Conservation (phyloP, 1,140 invertebrate species). For the Ctenoplectra terminalis region DNA sequence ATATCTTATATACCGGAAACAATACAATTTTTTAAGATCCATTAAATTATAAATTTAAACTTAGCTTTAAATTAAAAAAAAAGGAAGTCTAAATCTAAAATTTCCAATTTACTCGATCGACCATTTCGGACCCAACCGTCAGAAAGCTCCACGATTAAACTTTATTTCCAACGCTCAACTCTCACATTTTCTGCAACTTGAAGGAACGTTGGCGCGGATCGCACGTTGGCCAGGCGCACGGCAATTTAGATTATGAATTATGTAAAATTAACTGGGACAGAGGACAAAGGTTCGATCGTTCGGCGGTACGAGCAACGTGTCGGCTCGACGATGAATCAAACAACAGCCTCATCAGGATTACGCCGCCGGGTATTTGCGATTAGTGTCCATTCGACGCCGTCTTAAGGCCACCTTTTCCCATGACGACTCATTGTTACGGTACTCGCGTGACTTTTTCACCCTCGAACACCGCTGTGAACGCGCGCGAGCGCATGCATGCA, state of each 20-base stretch:
- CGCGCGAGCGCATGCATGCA: slow-evolving; percentile 6
- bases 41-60: too few species aligned
- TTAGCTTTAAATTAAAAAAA: too few species aligned
- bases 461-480: slow-evolving; percentile 37
- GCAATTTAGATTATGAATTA: slow-evolving; percentile 35
- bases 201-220: too few species aligned
- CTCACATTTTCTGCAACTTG: not conserved
- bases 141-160: too few species aligned
- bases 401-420: slow-evolving; percentile 52
- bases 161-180: not conserved
- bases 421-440: slow-evolving; percentile 58
- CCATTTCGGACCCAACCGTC: too few species aligned
- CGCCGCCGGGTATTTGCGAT: slow-evolving; percentile 49
- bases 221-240: not conserved
- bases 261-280: slow-evolving; percentile 38
- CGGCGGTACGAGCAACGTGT: slow-evolving; percentile 21
- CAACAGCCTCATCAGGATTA: slow-evolving; percentile 52
- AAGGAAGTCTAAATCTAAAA: too few species aligned
- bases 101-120: too few species aligned
- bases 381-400: slow-evolving; percentile 47
- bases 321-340: slow-evolving; percentile 50
- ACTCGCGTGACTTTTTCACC: slow-evolving; percentile 56
- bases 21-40: too few species aligned
- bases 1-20: too few species aligned
- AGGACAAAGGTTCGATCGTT: slow-evolving; percentile 27